Percentiles rank a stretch among this genome's conserved stretches.
Conservation (phyloP, 2,888 invertebrate genomes). For the Cantharis rufa region DNA sequence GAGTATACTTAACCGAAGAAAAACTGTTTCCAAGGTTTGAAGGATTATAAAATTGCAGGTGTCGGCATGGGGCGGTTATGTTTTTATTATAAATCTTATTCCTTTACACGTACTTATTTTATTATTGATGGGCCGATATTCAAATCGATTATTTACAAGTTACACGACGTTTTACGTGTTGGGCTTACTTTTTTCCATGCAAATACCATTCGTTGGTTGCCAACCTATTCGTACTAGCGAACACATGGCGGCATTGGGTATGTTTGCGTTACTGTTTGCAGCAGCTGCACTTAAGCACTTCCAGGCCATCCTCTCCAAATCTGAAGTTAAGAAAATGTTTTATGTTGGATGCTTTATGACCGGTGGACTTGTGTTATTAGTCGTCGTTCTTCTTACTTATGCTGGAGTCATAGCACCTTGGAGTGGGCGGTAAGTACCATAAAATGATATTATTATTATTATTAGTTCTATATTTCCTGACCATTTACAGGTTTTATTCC, state of each 20-base stretch:
- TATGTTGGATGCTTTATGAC: conserved; percentile 76
- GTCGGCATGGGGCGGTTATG: conserved; percentile 99
- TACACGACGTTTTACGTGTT: conserved; percentile 97
- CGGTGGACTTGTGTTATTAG: conserved; percentile 78
- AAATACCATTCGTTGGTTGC: conserved; percentile 94
- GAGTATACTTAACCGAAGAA: conserved; percentile 44
- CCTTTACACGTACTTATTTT: conserved; percentile 96
- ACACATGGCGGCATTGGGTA: conserved; percentile 99
- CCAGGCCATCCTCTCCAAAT: conserved; percentile 82
- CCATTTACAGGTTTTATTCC: conserved; percentile 82
- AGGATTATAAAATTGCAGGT: conserved; percentile 62
- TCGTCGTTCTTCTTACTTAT: conserved; percentile 89
- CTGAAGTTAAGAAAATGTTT: conserved; percentile 88
- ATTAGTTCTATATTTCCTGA: not conserved
- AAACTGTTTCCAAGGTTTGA: not conserved
- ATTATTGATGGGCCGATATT: conserved; percentile 93
- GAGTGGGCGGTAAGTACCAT: conserved; percentile 72
- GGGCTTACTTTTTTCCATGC: conserved; percentile 95
- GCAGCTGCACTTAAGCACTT: conserved; percentile 85
- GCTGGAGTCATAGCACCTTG: conserved; percentile 95
- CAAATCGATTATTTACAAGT: conserved; percentile 88
- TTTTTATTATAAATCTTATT: conserved; percentile 98
- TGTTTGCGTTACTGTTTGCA: conserved; percentile 91
- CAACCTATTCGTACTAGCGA: conserved; percentile 98
- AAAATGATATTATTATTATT: not conserved